These are phyloP conservation scores for Helicolenus hilgendorfi DNA, from an alignment of 2,797 vertebrate species.

Conservation along the genomic window DNA sequence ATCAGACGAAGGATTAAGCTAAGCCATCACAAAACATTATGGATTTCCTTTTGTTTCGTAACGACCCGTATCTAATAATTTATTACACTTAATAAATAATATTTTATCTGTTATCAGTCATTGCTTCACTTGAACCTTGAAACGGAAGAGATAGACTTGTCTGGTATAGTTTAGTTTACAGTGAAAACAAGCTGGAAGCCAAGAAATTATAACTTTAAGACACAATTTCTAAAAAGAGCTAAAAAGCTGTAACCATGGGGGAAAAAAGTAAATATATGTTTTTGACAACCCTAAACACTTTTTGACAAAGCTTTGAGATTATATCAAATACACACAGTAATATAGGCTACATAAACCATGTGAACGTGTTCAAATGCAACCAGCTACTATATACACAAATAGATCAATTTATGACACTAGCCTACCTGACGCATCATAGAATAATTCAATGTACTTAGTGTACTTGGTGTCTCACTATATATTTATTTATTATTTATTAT, in stretches of 20 bases:
- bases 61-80: no score
- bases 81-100: no score
- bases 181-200: no score
- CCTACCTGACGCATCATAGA: not conserved
- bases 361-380: not conserved
- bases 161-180: not conserved
- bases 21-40: not conserved
- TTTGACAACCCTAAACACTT: not conserved
- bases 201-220: not conserved
- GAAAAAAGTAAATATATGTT: no score
- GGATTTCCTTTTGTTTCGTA: not conserved
- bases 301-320: not conserved
- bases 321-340: not conserved
- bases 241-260: not conserved
- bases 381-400: not conserved
- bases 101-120: not conserved
- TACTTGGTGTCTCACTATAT: no score
- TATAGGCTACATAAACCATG: not conserved
- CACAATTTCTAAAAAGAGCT: not conserved
- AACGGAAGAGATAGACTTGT: not conserved
- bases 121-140: not conserved
- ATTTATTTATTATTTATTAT: no score
- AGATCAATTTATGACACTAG: no score
- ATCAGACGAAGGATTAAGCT: not conserved
- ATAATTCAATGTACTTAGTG: not conserved